Conservation (phyloP, 2,797 vertebrate genomes). For the Kryptolebias ocellatus region DNA sequence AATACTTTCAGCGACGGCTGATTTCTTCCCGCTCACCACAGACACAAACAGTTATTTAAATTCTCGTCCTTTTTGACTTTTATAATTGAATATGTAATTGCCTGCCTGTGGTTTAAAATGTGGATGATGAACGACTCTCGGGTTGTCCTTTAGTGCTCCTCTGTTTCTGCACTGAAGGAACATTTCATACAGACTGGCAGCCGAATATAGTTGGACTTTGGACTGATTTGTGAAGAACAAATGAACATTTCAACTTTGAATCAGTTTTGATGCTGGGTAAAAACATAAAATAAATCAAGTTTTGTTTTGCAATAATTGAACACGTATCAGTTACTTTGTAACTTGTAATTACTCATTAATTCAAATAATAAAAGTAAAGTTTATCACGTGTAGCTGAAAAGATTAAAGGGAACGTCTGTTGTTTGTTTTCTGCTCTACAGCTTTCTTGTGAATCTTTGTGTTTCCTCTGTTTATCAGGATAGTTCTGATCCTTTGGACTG, state of each 20-base stretch:
- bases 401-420: too few species aligned
- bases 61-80: conserved; percentile 52
- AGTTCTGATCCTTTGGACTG: too few species aligned
- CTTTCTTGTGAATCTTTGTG: too few species aligned
- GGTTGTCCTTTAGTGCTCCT: conserved; percentile 42
- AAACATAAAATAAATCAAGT: too few species aligned
- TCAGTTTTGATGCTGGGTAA: too few species aligned
- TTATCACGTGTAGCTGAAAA: too few species aligned
- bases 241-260: conserved; percentile 1
- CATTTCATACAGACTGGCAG: conserved; percentile 13
- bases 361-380: too few species aligned
- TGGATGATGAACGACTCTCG: conserved; percentile 43
- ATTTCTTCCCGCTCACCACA: conserved; percentile 37
- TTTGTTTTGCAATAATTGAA: too few species aligned
- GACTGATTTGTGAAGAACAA: not conserved
- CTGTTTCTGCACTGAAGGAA: conserved; percentile 18
- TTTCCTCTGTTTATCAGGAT: too few species aligned
- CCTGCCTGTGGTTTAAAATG: conserved; percentile 62
- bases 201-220: conserved; percentile 11
- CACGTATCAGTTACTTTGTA: too few species aligned
- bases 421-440: too few species aligned
- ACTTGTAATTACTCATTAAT: too few species aligned
- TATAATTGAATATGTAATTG: conserved; percentile 60
- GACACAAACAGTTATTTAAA: conserved; percentile 51
- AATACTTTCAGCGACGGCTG: conserved; percentile 27